Evolutionary conservation across 2,113 vertebrate species (phyloP).

Genomic region (Miniopterus natalensis): DNA sequence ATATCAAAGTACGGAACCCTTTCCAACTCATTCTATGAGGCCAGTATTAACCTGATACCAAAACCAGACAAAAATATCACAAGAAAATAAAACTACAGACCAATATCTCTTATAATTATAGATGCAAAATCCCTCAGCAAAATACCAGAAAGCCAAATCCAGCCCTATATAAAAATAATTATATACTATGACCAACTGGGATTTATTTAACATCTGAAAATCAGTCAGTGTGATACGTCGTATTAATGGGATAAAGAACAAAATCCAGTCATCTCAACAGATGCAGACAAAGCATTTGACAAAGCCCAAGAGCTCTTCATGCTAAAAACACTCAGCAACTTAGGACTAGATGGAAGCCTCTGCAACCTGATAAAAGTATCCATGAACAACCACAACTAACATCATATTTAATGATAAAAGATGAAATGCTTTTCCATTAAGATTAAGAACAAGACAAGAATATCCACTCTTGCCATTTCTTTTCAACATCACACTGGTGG

Average conservation of each 20-base stretch:
- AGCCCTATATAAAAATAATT: conserved; percentile 21
- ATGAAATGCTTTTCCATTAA: neutral
- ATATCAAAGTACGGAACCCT: neutral
- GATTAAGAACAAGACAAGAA: neutral
- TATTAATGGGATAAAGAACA: neutral
- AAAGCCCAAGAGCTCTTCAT: neutral
- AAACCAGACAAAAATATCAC: neutral
- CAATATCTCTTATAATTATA: neutral
- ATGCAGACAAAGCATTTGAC: neutral
- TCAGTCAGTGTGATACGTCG: neutral
- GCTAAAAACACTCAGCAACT: neutral
- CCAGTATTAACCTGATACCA: neutral
- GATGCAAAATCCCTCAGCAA: neutral
- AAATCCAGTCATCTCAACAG: conserved; percentile 17
- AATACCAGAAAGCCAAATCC: conserved; percentile 3
- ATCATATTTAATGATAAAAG: neutral
- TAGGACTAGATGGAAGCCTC: neutral
- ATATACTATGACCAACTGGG: neutral
- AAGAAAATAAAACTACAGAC: neutral
- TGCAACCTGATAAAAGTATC: neutral
- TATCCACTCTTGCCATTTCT: neutral
- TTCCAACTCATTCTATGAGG: neutral
- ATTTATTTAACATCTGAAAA: conserved; percentile 28
- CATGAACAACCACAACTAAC: neutral
- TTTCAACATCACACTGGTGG: neutral